These are phyloP conservation scores for Hypsopygia costalis DNA, from an alignment of 2,888 invertebrate species.

Conservation along the genomic window DNA sequence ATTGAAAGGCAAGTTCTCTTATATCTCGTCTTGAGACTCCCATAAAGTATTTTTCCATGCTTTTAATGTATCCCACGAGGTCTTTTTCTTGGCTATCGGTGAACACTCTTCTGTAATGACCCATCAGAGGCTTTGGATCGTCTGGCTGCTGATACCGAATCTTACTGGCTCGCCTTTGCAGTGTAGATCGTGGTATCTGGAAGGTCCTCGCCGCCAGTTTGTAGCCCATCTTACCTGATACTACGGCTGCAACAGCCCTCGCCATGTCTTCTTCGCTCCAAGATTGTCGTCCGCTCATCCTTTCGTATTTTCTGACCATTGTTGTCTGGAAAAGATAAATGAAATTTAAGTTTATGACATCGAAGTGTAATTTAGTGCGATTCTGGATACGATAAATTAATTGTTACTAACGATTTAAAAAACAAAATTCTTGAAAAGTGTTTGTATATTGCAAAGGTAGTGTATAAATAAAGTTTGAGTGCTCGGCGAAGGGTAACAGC, in stretches of 20 bases:
- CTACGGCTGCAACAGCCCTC: slow-evolving; percentile 71
- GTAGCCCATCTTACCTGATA: slow-evolving; percentile 76
- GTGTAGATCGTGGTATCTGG: slow-evolving; percentile 72
- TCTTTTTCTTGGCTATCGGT: slow-evolving; percentile 73
- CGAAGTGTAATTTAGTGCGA: background rate
- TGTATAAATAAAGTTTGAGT: slow-evolving; percentile 35
- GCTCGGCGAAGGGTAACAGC: slow-evolving; percentile 71
- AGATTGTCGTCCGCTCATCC: slow-evolving; percentile 74
- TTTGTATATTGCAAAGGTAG: slow-evolving; percentile 40
- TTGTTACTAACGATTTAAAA: slow-evolving; percentile 25
- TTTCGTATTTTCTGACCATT: slow-evolving; percentile 77
- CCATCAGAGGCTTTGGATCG: slow-evolving; percentile 70
- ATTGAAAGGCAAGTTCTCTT: slow-evolving; percentile 71
- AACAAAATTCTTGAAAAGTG: slow-evolving; percentile 19
- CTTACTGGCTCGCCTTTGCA: slow-evolving; percentile 72
- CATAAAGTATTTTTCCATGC: slow-evolving; percentile 74
- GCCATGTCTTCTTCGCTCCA: slow-evolving; percentile 77
- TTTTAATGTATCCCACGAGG: slow-evolving; percentile 71
- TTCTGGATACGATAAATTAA: slow-evolving; percentile 16
- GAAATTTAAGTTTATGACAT: background rate
- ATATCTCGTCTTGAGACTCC: slow-evolving; percentile 71
- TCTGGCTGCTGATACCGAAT: slow-evolving; percentile 67
- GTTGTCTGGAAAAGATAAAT: slow-evolving; percentile 49
- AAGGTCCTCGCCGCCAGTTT: slow-evolving; percentile 71
- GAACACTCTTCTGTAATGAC: slow-evolving; percentile 70